Evolutionary conservation across 1,140 invertebrate species (phyloP).

Genomic region (Drosophila parvula): DNA sequence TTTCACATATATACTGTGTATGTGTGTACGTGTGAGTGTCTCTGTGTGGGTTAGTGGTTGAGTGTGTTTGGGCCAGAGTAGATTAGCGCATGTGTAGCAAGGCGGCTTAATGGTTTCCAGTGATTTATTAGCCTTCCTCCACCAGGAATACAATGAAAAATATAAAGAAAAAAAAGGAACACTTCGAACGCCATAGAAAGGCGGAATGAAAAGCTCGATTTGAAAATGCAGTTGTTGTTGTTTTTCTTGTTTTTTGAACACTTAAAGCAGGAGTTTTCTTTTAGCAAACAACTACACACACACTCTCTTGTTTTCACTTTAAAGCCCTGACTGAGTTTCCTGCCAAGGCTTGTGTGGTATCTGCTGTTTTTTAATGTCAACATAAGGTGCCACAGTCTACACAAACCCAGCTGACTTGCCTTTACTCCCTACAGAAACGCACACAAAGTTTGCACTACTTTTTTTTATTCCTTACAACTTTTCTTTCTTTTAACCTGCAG

Average conservation of each 20-base stretch:
- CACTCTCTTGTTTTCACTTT: slow-evolving; percentile 49
- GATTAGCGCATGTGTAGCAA: slow-evolving; percentile 76
- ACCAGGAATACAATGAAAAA: slow-evolving; percentile 37
- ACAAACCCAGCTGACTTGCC: slow-evolving; percentile 29
- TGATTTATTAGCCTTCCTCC: slow-evolving; percentile 66
- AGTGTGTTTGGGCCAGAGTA: slow-evolving; percentile 54
- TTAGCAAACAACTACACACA: slow-evolving; percentile 16
- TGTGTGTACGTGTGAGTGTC: slow-evolving; percentile 14
- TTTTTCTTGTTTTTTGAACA: background rate
- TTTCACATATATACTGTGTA: slow-evolving; percentile 67
- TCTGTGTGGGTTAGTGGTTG: slow-evolving; percentile 14
- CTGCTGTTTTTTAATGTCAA: slow-evolving; percentile 58
- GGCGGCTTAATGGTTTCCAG: slow-evolving; percentile 69
- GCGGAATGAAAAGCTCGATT: slow-evolving; percentile 17
- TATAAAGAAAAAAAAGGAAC: slow-evolving; percentile 8
- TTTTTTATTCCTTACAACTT: slow-evolving; percentile 3
- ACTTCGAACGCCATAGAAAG: background rate
- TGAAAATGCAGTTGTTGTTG: slow-evolving; percentile 37
- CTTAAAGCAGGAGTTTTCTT: slow-evolving; percentile 6
- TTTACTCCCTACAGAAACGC: slow-evolving; percentile 26
- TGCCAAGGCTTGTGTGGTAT: background rate
- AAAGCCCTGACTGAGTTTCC: slow-evolving; percentile 40
- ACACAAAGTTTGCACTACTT: slow-evolving; percentile 40
- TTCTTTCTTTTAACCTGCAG: slow-evolving; percentile 4
- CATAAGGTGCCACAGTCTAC: slow-evolving; percentile 50